Percentiles rank a stretch among this genome's conserved stretches.
phyloP scores from a whole-genome alignment of 2,797 vertebrate species.

The Xenops minutus region DNA sequence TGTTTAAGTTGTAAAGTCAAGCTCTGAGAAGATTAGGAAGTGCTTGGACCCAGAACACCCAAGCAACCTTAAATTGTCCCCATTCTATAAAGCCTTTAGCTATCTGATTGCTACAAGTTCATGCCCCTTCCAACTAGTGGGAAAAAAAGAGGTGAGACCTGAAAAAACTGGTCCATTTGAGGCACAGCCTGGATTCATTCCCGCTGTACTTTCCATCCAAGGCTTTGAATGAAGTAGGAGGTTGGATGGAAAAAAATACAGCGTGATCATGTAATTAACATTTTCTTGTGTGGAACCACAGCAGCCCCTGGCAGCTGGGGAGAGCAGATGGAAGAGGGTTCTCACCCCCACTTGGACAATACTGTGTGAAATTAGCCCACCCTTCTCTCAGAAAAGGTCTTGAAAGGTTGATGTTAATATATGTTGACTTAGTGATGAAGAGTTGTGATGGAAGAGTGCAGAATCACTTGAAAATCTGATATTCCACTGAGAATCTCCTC shows the following conservation, averaged over 20 bases:
- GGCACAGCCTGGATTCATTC: constrained; percentile 32
- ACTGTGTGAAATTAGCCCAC: background rate
- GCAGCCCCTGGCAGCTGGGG: background rate
- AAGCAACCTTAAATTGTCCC: constrained; percentile 14
- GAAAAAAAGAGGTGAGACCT: constrained; percentile 38
- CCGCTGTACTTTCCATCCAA: background rate
- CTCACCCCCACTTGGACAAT: background rate
- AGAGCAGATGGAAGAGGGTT: background rate
- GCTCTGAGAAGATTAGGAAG: constrained; percentile 29
- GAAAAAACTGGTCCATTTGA: background rate
- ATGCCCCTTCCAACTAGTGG: constrained; percentile 55
- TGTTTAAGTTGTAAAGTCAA: background rate
- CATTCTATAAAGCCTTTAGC: constrained; percentile 20
- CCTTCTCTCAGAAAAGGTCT: background rate
- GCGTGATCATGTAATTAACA: background rate
- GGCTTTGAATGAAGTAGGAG: background rate
- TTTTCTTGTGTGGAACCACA: background rate
- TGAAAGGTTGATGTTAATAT: background rate
- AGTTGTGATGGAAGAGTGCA: background rate
- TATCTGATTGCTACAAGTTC: constrained; percentile 45
- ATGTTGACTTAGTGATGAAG: background rate
- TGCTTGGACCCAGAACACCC: constrained; percentile 16
- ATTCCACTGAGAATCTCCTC: background rate
- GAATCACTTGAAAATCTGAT: background rate
- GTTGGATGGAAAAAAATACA: background rate